These are phyloP conservation scores for Tokudaia tokunoshimensis DNA, from an alignment of 2,797 vertebrate genomes.

Conservation along the genomic window DNA sequence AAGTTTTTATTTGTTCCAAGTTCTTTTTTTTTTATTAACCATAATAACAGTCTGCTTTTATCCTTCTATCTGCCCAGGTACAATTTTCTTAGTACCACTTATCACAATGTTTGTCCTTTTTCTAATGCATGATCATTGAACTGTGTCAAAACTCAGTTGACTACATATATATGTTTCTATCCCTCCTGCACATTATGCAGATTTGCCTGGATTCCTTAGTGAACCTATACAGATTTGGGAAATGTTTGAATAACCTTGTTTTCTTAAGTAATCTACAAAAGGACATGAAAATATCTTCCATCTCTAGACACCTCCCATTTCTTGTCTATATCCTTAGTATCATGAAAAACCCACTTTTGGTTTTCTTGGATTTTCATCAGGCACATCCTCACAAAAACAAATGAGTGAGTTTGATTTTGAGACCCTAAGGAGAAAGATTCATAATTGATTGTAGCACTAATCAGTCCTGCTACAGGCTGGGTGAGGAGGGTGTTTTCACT, in stretches of 20 bases:
- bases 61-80: neutral
- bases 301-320: neutral
- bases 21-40: neutral
- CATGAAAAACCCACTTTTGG: neutral
- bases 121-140: neutral
- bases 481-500: no score
- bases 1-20: neutral
- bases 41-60: neutral
- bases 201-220: neutral
- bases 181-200: neutral
- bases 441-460: no score
- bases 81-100: neutral
- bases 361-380: no score
- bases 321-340: neutral
- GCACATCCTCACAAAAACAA: no score
- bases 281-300: neutral
- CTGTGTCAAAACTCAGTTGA: no score
- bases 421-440: no score
- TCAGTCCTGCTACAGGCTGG: no score
- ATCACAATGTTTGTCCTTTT: neutral
- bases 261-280: neutral
- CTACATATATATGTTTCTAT: neutral
- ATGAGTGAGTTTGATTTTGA: no score
- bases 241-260: neutral
- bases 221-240: neutral